phyloP scores from a whole-genome alignment of 1,140 invertebrate genomes.

The Maniola jurtina region DNA sequence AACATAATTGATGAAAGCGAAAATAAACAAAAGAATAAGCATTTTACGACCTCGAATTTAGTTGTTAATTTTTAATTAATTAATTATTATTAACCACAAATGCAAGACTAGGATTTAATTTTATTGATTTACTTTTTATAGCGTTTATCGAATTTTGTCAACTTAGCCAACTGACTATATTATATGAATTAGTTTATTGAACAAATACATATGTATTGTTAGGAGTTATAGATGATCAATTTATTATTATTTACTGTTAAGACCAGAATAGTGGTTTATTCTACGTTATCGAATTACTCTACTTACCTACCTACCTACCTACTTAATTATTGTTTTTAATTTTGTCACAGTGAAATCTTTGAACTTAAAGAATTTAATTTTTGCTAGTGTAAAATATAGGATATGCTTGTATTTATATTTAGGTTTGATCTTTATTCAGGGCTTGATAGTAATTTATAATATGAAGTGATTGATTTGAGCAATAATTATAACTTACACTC shows the following conservation, averaged over 20 bases:
- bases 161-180: too few relatives aligned
- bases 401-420: too few relatives aligned
- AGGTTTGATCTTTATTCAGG: too few relatives aligned
- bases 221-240: not conserved
- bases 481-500: too few relatives aligned
- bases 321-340: conserved; percentile 1
- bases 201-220: too few relatives aligned
- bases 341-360: not conserved
- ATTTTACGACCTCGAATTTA: conserved; percentile 19
- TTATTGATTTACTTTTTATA: not conserved
- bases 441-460: too few relatives aligned
- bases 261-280: not conserved
- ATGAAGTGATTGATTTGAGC: too few relatives aligned
- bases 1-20: not conserved
- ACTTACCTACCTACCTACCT: too few relatives aligned
- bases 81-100: not conserved
- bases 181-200: too few relatives aligned
- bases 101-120: conserved; percentile 9
- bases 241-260: not conserved
- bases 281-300: not conserved
- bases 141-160: too few relatives aligned
- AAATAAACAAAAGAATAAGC: conserved; percentile 1
- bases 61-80: not conserved
- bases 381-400: too few relatives aligned
- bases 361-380: too few relatives aligned